Percentiles rank a stretch among this genome's conserved stretches.
phyloP scores from a whole-genome alignment of 1,140 invertebrate species.

The Ericerus pela region DNA sequence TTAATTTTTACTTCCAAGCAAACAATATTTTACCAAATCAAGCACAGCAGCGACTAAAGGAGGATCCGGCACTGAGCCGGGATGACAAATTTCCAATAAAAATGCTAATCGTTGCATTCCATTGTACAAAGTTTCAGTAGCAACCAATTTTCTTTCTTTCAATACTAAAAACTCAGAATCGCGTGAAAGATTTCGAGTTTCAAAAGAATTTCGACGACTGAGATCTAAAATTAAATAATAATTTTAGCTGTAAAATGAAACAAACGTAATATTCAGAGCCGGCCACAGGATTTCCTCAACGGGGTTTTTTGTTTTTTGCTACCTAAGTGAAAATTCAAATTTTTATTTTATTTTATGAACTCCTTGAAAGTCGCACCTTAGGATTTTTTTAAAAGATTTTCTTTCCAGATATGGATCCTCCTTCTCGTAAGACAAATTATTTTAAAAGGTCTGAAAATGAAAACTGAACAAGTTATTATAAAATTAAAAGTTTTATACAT shows the following conservation, averaged over 20 bases:
- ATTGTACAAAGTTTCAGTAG: conserved; percentile 50
- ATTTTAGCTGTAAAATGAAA: background rate
- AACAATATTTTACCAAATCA: conserved; percentile 59
- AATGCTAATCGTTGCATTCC: conserved; percentile 76
- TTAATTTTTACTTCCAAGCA: background rate
- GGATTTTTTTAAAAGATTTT: too few species aligned
- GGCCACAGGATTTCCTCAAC: too few species aligned
- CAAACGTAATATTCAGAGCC: background rate
- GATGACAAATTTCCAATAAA: conserved; percentile 84
- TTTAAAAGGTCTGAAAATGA: background rate
- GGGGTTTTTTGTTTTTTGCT: too few species aligned
- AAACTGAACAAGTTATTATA: too few species aligned
- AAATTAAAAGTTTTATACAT: too few species aligned
- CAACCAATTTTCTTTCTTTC: conserved; percentile 67
- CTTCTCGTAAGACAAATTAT: too few species aligned
- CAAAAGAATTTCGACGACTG: conserved; percentile 65
- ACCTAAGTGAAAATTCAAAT: too few species aligned
- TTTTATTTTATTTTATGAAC: too few species aligned
- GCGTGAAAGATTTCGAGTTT: conserved; percentile 55
- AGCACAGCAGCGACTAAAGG: conserved; percentile 86
- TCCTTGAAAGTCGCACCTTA: too few species aligned
- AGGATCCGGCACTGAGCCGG: conserved; percentile 88
- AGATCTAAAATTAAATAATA: conserved; percentile 41
- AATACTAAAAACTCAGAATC: conserved; percentile 75
- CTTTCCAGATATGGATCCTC: too few species aligned